phyloP scores from a whole-genome alignment of 2,113 vertebrate genomes.

The Passer montanus region DNA sequence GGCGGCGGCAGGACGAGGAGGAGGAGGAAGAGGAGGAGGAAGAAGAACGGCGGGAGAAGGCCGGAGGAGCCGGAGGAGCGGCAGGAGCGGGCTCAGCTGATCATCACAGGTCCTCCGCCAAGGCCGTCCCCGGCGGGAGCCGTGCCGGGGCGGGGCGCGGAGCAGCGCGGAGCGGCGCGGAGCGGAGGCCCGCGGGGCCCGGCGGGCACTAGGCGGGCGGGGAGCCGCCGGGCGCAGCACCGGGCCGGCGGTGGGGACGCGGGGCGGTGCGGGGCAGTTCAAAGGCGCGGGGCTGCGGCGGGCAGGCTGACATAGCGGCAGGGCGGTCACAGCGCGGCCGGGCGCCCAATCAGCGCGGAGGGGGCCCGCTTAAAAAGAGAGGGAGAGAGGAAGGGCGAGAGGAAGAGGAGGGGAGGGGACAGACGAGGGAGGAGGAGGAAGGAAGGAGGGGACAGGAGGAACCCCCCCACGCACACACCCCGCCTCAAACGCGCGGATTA shows the following conservation, averaged over 20 bases:
- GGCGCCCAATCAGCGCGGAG: not conserved
- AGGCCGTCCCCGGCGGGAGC: not conserved
- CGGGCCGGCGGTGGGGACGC: no score
- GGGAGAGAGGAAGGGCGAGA: not conserved
- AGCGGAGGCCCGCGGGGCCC: no score
- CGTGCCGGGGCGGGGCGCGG: not conserved
- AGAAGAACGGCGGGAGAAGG: not conserved
- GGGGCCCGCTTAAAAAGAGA: not conserved
- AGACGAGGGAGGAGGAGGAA: not conserved
- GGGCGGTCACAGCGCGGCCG: not conserved
- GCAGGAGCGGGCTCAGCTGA: conserved; percentile 13
- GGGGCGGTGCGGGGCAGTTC: no score
- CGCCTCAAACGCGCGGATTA: conserved; percentile 7
- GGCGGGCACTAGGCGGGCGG: no score
- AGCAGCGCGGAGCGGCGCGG: no score
- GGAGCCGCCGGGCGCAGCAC: no score
- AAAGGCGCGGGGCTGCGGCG: no score
- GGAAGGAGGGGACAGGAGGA: not conserved
- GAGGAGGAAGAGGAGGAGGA: not conserved
- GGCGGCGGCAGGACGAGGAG: not conserved
- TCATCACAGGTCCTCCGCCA: not conserved
- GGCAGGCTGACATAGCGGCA: no score
- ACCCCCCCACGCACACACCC: not conserved
- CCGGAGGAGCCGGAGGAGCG: conserved; percentile 46
- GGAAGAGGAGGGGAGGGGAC: not conserved